Percentiles rank a stretch among this genome's conserved stretches.
phyloP scores from a whole-genome alignment of 2,797 vertebrate species.

The Hypotaenidia philippensis region DNA sequence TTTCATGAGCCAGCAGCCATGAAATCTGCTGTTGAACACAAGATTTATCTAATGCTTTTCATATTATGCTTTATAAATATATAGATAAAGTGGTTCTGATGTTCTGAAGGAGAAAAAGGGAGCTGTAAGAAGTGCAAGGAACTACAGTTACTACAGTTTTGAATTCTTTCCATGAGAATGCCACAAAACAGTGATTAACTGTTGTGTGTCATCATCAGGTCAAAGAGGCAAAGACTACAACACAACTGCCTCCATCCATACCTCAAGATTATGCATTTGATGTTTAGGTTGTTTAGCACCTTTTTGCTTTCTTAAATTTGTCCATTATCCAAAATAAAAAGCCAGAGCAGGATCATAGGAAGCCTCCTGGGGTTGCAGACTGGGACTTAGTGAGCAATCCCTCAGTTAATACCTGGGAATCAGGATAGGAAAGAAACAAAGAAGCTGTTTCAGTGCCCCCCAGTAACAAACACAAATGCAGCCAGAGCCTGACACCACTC shows the following conservation, averaged over 20 bases:
- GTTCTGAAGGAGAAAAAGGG: fast-evolving
- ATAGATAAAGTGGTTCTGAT: neutral
- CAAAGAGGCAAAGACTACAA: neutral
- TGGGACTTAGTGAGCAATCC: neutral
- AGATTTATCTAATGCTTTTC: neutral
- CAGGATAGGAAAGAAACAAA: neutral
- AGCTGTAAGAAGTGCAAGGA: neutral
- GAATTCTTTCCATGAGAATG: neutral
- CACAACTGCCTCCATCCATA: too few relatives aligned
- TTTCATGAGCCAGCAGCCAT: neutral
- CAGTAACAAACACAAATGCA: neutral
- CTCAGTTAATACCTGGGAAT: too few relatives aligned
- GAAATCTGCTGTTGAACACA: neutral
- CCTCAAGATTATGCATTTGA: neutral
- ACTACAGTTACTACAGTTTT: neutral
- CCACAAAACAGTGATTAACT: neutral
- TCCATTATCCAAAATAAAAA: neutral
- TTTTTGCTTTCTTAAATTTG: neutral
- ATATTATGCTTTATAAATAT: neutral
- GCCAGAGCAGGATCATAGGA: neutral
- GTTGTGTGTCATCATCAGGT: neutral
- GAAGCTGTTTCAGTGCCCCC: neutral
- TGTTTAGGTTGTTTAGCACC: neutral
- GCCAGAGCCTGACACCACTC: too few relatives aligned
- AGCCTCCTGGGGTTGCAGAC: neutral